A percentile compares a stretch with the other conserved stretches of the same genome.
Conservation (phyloP, 2,888 invertebrate species). For the Agonopterix subpropinquella region DNA sequence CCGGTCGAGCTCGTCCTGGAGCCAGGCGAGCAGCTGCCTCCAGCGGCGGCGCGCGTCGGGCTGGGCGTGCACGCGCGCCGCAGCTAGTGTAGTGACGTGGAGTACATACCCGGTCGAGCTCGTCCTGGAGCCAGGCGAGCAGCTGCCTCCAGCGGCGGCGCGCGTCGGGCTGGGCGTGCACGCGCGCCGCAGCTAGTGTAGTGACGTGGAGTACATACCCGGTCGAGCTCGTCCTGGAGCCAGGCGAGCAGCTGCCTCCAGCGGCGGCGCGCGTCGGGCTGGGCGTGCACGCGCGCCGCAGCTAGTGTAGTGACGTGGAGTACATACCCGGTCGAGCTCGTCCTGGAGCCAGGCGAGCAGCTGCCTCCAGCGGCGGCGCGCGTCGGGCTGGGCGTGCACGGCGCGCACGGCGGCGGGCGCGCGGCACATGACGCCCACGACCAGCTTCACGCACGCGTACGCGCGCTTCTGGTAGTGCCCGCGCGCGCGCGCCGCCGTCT, state of each 20-base stretch:
- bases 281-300: slow-evolving; percentile 72
- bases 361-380: slow-evolving; percentile 90
- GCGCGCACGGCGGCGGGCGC: slow-evolving; percentile 88
- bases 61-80: too few species aligned
- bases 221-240: slow-evolving; percentile 96
- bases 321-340: slow-evolving; percentile 86
- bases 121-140: too few species aligned
- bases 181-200: too few species aligned
- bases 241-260: slow-evolving; percentile 94
- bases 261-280: slow-evolving; percentile 86
- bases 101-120: too few species aligned
- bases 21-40: too few species aligned
- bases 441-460: slow-evolving; percentile 97
- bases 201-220: slow-evolving; percentile 52
- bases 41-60: too few species aligned
- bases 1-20: too few species aligned
- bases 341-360: slow-evolving; percentile 97
- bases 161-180: too few species aligned
- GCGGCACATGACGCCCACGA: slow-evolving; percentile 92
- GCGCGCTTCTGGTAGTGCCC: slow-evolving; percentile 97
- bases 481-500: slow-evolving; percentile 94
- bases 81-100: too few species aligned
- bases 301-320: too few species aligned
- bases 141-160: too few species aligned
- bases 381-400: slow-evolving; percentile 84